phyloP scores from a whole-genome alignment of 2,888 invertebrate species.

The Argynnis bischoffii region DNA sequence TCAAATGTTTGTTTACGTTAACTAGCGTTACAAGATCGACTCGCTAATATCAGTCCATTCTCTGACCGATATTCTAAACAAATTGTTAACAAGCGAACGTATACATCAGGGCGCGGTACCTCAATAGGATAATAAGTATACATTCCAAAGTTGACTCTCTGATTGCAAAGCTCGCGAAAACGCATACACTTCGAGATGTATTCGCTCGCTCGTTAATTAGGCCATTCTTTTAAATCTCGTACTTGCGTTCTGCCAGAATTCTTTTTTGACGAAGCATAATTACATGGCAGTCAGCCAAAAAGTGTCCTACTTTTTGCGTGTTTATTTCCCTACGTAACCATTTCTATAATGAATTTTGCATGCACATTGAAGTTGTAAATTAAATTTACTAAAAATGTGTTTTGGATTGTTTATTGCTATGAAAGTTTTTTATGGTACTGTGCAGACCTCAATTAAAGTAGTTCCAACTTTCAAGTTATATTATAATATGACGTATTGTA shows the following conservation, averaged over 20 bases:
- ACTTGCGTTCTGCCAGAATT: constrained; percentile 22
- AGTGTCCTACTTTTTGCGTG: constrained; percentile 26
- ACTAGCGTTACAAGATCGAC: background rate
- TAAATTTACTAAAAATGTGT: background rate
- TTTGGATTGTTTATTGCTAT: background rate
- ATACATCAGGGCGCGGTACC: constrained; percentile 19
- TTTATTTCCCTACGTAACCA: constrained; percentile 11
- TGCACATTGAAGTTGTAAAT: background rate
- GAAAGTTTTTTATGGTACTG: too few relatives aligned
- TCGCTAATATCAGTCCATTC: constrained; percentile 21
- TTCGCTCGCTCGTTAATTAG: constrained; percentile 34
- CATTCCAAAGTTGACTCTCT: constrained; percentile 25
- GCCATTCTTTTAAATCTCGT: constrained; percentile 31
- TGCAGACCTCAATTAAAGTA: background rate
- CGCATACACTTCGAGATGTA: constrained; percentile 24
- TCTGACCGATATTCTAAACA: constrained; percentile 32
- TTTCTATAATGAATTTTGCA: constrained; percentile 9
- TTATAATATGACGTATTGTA: background rate
- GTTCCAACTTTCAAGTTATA: background rate
- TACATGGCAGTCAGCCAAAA: constrained; percentile 36
- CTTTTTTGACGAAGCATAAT: constrained; percentile 32
- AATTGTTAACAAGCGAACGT: constrained; percentile 21
- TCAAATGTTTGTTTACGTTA: background rate
- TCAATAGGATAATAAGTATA: constrained; percentile 21
- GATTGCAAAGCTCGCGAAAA: constrained; percentile 26